Evolutionary conservation across 2,888 invertebrate species (phyloP), one percentile per base, ranked within the genome.

Genomic region (Microdon myrmicae): DNA sequence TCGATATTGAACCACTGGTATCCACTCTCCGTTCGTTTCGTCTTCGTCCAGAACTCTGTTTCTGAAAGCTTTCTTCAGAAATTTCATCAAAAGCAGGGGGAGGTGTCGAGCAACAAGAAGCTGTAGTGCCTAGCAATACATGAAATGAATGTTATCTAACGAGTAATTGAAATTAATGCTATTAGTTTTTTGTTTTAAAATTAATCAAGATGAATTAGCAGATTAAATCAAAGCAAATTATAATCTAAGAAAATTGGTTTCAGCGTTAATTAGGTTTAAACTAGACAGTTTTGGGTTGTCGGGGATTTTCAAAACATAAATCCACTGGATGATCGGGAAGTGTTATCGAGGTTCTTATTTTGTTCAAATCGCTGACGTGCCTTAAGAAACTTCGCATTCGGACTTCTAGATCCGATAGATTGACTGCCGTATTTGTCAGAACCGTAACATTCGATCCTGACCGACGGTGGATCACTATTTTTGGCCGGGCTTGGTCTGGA

Each of bases 71-170:
- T 70, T 77, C 79, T 73, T 79, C 79, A 71, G 79, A 80, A 67
- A 90, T 90, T 80, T 94, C 94, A 78, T 92, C 91, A 81, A 94
- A 94, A 71, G 93, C 90, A 71, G 94, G 94, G 73, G 94, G 94
- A 71, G 94, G 94, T 69, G 94, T 93, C 74, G 92, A 92, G 81
- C 90, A 90, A 83, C 88, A 88, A 73, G 88, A 88, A 73, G 86
- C 84, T 74, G 86, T 84, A 79, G 83, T 81, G 82, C 84, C 84
- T 84, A 80, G 78, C 78, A 71, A 78, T 78, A 78, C 76, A 68
- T 69, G 74, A 73, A 69, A 72, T 67, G 51, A 58, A 64, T 64
- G 64, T 64, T 64, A 64, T 64, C 51, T 64, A 64, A 45, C 45
- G 58, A 38, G 38, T 35, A 56, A 39, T 48, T 35, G 6, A 56